Base-by-base conservation (phyloP, 2,113 vertebrate species). In the Phalacrocorax aristotelis region DNA sequence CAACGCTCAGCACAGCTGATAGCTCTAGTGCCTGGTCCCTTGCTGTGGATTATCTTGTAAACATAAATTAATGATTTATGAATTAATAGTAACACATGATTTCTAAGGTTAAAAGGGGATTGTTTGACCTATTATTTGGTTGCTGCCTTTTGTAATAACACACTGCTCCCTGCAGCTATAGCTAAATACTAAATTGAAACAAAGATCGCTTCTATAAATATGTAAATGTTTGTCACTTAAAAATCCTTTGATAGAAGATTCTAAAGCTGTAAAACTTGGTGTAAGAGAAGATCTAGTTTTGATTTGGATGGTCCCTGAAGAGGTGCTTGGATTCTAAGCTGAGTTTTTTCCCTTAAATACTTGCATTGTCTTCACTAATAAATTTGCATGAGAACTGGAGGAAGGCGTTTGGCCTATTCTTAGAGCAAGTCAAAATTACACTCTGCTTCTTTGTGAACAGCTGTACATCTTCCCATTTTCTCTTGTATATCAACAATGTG, bases 381-480 rank as follows among this genome's bases (percentile, higher is more conserved):
- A 60, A 95, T 96, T 93, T 94, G 54, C 79, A 90, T 88, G 75
- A 16, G 3, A 95, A 90, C 85, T 88, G 90, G 85, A 95, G 85
- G 91, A 96, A 95, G 84, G 65, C 19, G 16, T 81, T 94, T 95
- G 94, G 74, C 91, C 72, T 94, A 68, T 95, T 96, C 83, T 89
- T 96, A 81, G 87, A 94, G 81, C 77, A 89, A 87, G 65, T 71
- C 74, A 93, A 51, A 96, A 94, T 91, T 87, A 68, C 30, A 0
- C 69, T 87, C 62, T 83, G 48, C 57, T 75, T 27, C 66, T 92
- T 89, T 34, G 46, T 38, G 29, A 85, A 66, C 58, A 86, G 87
- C 81, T 89, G n/a, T 84, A 52, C n/a, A 16, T 54, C 32, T 84
- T 84, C 36, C 20, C 65, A 12, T 38, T 70, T 14, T 29, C 38